Percentiles rank a stretch among this genome's conserved stretches.
Conservation (phyloP, 2,888 invertebrate species). For the Philereme vetulata region DNA sequence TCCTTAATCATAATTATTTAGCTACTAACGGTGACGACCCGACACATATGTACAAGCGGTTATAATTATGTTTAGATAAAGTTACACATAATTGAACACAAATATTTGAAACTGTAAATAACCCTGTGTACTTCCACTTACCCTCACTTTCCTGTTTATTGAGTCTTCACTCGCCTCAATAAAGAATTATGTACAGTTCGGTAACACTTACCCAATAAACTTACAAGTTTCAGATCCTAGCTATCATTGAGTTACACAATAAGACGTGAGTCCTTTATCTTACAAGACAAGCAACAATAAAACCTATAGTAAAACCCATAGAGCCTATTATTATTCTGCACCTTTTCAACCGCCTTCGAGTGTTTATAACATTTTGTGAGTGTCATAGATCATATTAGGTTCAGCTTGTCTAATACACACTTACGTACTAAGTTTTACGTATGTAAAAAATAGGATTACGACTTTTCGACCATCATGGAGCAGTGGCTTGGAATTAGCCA, state of each 20-base stretch:
- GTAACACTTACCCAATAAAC: background rate
- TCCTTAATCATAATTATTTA: too few species aligned
- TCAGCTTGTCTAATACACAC: too few species aligned
- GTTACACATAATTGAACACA: too few species aligned
- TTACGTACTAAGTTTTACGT: too few species aligned
- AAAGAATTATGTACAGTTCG: background rate
- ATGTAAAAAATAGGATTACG: too few species aligned
- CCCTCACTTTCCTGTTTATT: background rate
- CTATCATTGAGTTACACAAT: slow-evolving; percentile 18
- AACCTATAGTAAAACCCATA: slow-evolving; percentile 2
- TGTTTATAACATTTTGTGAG: background rate
- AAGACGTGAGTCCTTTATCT: slow-evolving; percentile 22
- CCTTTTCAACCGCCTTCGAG: background rate
- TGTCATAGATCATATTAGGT: background rate
- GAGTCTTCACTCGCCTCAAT: background rate
- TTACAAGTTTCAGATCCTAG: slow-evolving; percentile 1
- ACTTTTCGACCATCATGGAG: too few species aligned
- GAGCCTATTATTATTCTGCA: background rate
- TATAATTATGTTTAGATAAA: too few species aligned
- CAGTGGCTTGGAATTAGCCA: too few species aligned
- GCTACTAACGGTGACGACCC: too few species aligned
- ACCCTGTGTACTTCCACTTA: too few species aligned
- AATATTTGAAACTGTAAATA: too few species aligned
- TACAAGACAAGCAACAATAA: slow-evolving; percentile 21
- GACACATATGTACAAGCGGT: too few species aligned